phyloP scores from a whole-genome alignment of 2,797 vertebrate species.

The Acestrorhynchus altus region DNA sequence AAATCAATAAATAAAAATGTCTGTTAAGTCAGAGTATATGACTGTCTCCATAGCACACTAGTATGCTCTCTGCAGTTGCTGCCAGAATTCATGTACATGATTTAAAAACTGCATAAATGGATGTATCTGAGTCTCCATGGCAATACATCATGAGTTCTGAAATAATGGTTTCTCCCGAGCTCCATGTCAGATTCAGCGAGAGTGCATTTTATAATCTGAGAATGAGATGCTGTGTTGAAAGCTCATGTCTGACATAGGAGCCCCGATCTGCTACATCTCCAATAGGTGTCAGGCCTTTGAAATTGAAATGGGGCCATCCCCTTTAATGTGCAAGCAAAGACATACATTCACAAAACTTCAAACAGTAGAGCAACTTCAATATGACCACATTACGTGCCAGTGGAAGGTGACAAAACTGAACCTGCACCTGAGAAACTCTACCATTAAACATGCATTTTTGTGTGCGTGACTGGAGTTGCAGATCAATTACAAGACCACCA shows the following conservation, averaged over 20 bases:
- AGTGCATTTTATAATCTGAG: not conserved
- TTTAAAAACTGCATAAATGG: conserved; percentile 17
- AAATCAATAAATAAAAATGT: no score
- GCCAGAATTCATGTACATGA: conserved; percentile 24
- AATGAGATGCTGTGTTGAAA: not conserved
- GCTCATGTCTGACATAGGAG: conserved; percentile 64
- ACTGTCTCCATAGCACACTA: no score
- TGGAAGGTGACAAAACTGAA: not conserved
- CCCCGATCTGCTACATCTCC: conserved; percentile 63
- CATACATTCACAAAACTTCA: conserved; percentile 64
- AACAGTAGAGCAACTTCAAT: conserved; percentile 52
- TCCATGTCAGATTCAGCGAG: not conserved
- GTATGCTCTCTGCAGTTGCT: not conserved
- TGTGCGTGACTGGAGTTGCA: conserved; percentile 33
- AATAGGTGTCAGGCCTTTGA: conserved; percentile 71
- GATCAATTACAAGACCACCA: conserved; percentile 23
- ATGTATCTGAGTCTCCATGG: conserved; percentile 28
- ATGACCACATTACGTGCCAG: conserved; percentile 6
- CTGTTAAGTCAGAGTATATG: no score
- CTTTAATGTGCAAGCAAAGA: conserved; percentile 65
- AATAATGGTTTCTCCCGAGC: not conserved
- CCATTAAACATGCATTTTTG: conserved; percentile 38
- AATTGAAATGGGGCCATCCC: conserved; percentile 74
- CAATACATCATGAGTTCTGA: conserved; percentile 9
- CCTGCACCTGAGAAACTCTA: not conserved